These are phyloP conservation scores for Melanotaenia maccullochi DNA, from an alignment of 2,797 vertebrate species.

Conservation along the genomic window DNA sequence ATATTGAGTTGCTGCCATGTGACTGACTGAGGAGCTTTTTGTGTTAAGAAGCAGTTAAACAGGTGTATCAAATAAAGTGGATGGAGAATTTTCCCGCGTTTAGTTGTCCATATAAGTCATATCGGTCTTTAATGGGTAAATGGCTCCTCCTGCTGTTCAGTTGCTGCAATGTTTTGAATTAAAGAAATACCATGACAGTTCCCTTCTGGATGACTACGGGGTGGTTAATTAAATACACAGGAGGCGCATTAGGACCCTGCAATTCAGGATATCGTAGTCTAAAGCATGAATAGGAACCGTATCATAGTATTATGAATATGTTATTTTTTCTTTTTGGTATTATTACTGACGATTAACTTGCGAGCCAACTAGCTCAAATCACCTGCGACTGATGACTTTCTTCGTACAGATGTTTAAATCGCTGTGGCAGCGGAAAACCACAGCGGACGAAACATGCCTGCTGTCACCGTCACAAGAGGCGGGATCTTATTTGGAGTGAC, in stretches of 20 bases:
- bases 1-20: too few relatives aligned
- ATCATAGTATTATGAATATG: background rate
- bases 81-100: too few relatives aligned
- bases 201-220: slow-evolving; percentile 8
- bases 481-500: slow-evolving; percentile 55
- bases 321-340: background rate
- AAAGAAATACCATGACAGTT: slow-evolving; percentile 31
- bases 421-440: background rate
- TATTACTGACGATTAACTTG: background rate
- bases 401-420: slow-evolving; percentile 19
- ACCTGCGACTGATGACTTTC: background rate
- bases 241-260: background rate
- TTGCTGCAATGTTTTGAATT: background rate
- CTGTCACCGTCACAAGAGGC: slow-evolving; percentile 24
- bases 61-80: background rate
- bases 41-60: too few relatives aligned
- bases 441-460: background rate
- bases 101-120: too few relatives aligned
- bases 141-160: slow-evolving; percentile 47
- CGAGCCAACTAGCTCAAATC: background rate
- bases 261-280: background rate
- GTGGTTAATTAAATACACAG: slow-evolving; percentile 15
- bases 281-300: background rate
- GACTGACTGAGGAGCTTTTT: too few relatives aligned
- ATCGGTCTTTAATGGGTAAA: slow-evolving; percentile 1